A percentile compares a stretch with the other conserved stretches of the same genome.
These are phyloP conservation scores for Microctonus hyperodae DNA, from an alignment of 2,888 invertebrate species.

Conservation along the genomic window DNA sequence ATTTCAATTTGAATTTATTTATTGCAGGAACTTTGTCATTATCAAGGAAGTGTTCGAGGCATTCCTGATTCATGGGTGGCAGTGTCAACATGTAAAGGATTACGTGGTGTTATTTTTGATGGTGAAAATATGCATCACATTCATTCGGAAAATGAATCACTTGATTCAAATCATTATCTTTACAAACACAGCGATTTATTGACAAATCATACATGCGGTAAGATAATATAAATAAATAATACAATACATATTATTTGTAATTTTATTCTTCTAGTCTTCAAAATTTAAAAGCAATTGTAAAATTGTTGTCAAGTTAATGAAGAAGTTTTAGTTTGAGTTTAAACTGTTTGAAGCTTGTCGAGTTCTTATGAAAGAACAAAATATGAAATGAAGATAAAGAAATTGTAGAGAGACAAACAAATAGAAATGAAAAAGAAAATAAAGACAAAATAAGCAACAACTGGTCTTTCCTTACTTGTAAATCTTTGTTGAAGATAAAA, in stretches of 20 bases:
- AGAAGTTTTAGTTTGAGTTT: too few relatives aligned
- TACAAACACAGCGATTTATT: conserved; percentile 73
- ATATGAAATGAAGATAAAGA: not conserved
- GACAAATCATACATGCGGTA: conserved; percentile 69
- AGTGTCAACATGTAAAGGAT: conserved; percentile 80
- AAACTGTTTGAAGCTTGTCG: not conserved
- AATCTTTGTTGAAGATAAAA: not conserved
- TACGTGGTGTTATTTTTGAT: conserved; percentile 82
- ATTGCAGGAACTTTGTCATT: conserved; percentile 78
- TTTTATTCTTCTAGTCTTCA: too few relatives aligned
- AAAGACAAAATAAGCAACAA: conserved; percentile 28
- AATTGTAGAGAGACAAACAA: not conserved
- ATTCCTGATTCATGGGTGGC: conserved; percentile 80
- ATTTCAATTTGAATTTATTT: conserved; percentile 33
- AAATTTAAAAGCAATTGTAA: too few relatives aligned
- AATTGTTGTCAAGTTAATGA: too few relatives aligned
- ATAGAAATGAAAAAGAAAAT: not conserved
- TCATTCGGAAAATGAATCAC: conserved; percentile 64
- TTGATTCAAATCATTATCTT: conserved; percentile 69
- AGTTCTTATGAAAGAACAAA: not conserved
- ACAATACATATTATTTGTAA: not conserved
- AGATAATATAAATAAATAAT: conserved; percentile 43
- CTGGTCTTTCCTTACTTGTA: conserved; percentile 41
- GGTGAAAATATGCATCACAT: conserved; percentile 80
- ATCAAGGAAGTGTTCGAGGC: conserved; percentile 77